These are phyloP conservation scores for Drosophila acutilabella DNA, from an alignment of 2,888 invertebrate genomes.

Conservation along the genomic window DNA sequence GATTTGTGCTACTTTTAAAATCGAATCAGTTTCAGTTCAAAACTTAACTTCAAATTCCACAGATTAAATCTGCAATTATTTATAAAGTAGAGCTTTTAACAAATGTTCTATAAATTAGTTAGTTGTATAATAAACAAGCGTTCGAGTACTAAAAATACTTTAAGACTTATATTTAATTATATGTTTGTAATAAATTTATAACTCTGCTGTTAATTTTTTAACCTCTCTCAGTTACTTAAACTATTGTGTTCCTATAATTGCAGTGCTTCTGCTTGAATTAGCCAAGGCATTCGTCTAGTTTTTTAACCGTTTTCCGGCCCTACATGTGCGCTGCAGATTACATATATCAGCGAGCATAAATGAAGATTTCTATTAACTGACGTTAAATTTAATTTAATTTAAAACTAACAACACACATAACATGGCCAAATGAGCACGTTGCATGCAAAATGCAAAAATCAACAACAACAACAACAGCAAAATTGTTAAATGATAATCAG, in stretches of 20 bases:
- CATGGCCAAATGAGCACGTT: constrained; percentile 52
- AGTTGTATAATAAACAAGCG: not conserved
- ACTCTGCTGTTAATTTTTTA: not conserved
- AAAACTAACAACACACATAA: constrained; percentile 64
- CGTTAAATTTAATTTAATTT: constrained; percentile 77
- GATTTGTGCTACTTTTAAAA: not conserved
- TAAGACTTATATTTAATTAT: no score
- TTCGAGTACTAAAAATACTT: not conserved
- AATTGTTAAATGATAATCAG: constrained; percentile 65
- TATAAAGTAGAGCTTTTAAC: no score
- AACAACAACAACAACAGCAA: constrained; percentile 33
- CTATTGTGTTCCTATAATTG: not conserved
- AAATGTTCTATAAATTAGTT: no score
- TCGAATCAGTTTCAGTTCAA: not conserved
- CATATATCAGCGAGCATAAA: constrained; percentile 42
- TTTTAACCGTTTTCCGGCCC: constrained; percentile 13
- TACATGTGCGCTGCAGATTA: constrained; percentile 26
- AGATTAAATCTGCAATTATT: not conserved
- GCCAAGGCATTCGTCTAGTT: not conserved
- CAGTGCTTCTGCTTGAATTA: not conserved
- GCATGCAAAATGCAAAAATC: constrained; percentile 62
- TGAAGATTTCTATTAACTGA: constrained; percentile 70
- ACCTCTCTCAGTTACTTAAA: no score
- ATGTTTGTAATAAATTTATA: not conserved
- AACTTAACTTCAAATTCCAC: not conserved